Percentiles rank a stretch among this genome's conserved stretches.
phyloP scores from a whole-genome alignment of 1,140 invertebrate genomes.

The Semibalanus balanoides region DNA sequence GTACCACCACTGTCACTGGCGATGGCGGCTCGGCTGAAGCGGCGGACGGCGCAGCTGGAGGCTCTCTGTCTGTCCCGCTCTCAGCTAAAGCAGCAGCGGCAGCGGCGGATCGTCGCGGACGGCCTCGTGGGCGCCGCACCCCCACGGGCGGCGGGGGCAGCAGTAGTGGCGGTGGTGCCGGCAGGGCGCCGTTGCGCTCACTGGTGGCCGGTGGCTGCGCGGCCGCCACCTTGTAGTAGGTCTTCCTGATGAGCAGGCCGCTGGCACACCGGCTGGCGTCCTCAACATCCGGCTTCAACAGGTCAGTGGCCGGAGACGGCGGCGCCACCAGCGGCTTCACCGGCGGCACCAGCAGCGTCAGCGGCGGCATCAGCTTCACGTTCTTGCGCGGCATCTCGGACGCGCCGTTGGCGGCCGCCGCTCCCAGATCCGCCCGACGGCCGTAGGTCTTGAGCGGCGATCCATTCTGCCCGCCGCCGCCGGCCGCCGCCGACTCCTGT shows the following conservation, averaged over 20 bases:
- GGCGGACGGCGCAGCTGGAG: no score
- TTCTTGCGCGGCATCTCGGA: not conserved
- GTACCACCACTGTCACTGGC: no score
- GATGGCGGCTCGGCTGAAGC: no score
- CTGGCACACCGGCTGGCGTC: not conserved
- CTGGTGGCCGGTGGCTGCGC: not conserved
- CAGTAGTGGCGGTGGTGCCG: not conserved
- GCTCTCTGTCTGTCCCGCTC: no score
- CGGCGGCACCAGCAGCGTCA: not conserved
- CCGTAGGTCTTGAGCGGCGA: not conserved
- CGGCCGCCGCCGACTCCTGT: not conserved
- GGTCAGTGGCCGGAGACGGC: not conserved
- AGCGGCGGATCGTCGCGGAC: no score
- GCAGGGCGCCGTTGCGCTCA: not conserved
- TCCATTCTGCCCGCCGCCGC: no score
- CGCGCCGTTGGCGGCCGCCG: no score
- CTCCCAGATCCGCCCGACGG: not conserved
- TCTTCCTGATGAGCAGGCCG: not conserved
- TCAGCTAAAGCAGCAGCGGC: no score
- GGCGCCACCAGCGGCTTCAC: not conserved
- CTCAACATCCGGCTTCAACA: not conserved
- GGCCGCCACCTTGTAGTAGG: not conserved
- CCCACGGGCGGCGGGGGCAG: no score
- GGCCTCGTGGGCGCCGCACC: no score
- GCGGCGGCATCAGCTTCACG: not conserved